Evolutionary conservation across 2,797 vertebrate species (phyloP), one percentile per base, ranked within the genome.

Genomic region (Gymnoscopelus braueri): DNA sequence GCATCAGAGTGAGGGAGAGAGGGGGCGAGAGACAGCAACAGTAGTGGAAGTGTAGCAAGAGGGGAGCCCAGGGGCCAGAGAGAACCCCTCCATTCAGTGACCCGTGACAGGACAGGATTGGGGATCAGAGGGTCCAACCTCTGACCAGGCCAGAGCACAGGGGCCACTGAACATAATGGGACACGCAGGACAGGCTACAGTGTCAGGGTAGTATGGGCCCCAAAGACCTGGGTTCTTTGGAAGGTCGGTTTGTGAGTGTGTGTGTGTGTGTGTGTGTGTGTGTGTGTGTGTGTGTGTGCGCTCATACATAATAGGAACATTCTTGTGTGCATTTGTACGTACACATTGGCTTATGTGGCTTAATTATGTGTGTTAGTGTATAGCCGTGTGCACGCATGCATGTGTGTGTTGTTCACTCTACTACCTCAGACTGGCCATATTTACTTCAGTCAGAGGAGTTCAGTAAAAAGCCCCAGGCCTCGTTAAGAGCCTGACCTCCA

Each of bases 31-130:
- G 71, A 85, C 82, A 88, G 86, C 85, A 85, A 86, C 83, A 85
- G 87, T 90, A 85, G 87, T 90, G 85, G 85, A 91, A 90, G 83
- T 90, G 86, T 81, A 90, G 89, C 85, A 88, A 44, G 19, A 29
- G 92, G 92, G 91, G 90, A 90, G 93, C 84, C 90, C 82, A 84
- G 92, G 88, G 95, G 93, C 89, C 80, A 84, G 69, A 90, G 93
- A 44, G 39, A 44, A 44, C 39, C 39, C 39, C 92, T 93, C 93
- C 92, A 91, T 94, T 91, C 94, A 90, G 68, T 98, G 96, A 99
- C 96, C 97, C 96, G 92, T 96, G 94, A 93, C 93, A 93, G 86
- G 94, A 94, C 94, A 92, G 92, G 90, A 93, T 96, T 96, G 94
- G 90, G 92, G 91, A 92, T 95, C 92, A 94, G 91, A 95, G 93